A percentile compares a stretch with the other conserved stretches of the same genome.
Evolutionary conservation across 2,888 invertebrate genomes (phyloP).

Genomic region (Drosophila paracracens): DNA sequence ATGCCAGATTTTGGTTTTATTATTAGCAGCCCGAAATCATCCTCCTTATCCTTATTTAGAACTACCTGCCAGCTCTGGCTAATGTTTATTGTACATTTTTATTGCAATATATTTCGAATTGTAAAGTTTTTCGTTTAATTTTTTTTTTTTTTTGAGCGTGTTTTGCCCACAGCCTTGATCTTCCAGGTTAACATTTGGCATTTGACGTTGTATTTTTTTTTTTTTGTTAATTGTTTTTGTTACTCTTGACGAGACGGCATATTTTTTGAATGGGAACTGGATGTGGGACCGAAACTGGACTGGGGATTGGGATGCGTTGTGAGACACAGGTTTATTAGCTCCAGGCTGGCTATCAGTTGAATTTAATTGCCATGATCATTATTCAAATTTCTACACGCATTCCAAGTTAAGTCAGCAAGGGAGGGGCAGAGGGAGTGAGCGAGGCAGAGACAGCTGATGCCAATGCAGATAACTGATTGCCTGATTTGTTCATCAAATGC

Average conservation of each 20-base stretch:
- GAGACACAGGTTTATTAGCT: slow-evolving; percentile 2
- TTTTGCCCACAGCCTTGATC: not conserved
- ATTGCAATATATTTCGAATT: not conserved
- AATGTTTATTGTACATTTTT: not conserved
- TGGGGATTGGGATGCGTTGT: not conserved
- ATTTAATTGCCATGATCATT: not conserved
- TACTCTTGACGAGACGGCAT: slow-evolving; percentile 13
- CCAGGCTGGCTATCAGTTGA: not conserved
- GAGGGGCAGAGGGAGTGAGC: not conserved
- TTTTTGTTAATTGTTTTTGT: not conserved
- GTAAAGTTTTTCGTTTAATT: not conserved
- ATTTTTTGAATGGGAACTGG: not conserved
- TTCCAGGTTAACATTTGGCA: slow-evolving; percentile 53
- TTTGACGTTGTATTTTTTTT: slow-evolving; percentile 34
- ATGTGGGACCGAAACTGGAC: not conserved
- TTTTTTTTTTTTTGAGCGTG: not conserved
- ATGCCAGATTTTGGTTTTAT: slow-evolving; percentile 7
- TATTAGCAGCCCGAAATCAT: slow-evolving; percentile 6
- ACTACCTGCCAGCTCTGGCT: slow-evolving; percentile 4
- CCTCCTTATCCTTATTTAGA: slow-evolving; percentile 12
- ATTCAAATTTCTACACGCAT: slow-evolving; percentile 2
- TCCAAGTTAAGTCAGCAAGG: not conserved
- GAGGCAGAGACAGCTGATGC: slow-evolving; percentile 1
- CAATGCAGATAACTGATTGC: slow-evolving; percentile 7
- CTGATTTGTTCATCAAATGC: not conserved